phyloP scores from a whole-genome alignment of 1,140 invertebrate genomes.

The Drosophila repleta region DNA sequence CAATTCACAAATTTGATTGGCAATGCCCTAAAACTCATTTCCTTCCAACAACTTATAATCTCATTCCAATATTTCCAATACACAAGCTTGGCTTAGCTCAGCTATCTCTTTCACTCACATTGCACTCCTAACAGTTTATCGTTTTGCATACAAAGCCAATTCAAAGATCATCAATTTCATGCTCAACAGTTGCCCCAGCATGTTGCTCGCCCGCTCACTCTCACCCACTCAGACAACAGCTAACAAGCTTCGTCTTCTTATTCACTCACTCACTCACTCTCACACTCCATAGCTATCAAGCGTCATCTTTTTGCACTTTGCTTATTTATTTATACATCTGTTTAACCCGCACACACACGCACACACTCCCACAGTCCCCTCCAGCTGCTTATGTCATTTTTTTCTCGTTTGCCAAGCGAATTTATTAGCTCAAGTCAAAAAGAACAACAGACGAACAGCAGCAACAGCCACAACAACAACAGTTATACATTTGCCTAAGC shows the following conservation, averaged over 20 bases:
- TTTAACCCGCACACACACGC: neutral
- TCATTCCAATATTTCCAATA: too few species aligned
- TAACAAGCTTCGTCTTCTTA: neutral
- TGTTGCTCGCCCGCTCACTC: neutral
- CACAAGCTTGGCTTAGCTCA: neutral
- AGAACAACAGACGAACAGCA: too few species aligned
- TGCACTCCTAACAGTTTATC: too few species aligned
- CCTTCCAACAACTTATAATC: too few species aligned
- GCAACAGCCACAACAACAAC: too few species aligned
- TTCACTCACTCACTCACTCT: neutral
- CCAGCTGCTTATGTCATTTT: slow-evolving; percentile 27
- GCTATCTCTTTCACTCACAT: neutral
- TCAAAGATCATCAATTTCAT: neutral
- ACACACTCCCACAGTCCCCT: slow-evolving; percentile 1
- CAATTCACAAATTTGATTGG: too few species aligned
- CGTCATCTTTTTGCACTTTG: neutral
- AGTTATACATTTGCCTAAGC: slow-evolving; percentile 43
- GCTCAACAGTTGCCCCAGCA: neutral
- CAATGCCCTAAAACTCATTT: too few species aligned
- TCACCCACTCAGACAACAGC: neutral
- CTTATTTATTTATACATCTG: slow-evolving; percentile 4
- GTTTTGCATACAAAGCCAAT: neutral
- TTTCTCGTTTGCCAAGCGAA: slow-evolving; percentile 41
- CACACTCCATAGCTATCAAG: slow-evolving; percentile 2
- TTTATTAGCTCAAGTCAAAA: slow-evolving; percentile 52